A percentile compares a stretch with the other conserved stretches of the same genome.
These are phyloP conservation scores for Elanus axillaris DNA, from an alignment of 2,113 vertebrate species.

Conservation along the genomic window DNA sequence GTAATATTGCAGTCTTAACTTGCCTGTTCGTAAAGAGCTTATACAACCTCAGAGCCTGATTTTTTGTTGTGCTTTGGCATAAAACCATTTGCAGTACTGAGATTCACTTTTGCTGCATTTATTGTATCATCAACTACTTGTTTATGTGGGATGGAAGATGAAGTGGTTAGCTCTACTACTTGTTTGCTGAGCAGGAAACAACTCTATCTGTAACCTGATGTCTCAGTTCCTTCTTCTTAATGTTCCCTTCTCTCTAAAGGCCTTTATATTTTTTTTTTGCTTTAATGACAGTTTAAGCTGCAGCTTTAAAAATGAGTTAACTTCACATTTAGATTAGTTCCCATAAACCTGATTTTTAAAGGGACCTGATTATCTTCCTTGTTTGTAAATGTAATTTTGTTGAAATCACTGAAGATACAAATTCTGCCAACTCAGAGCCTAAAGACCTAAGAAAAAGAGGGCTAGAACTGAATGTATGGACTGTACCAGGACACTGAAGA, in stretches of 20 bases:
- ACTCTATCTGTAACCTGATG: not conserved
- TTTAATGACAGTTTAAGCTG: slow-evolving; percentile 42
- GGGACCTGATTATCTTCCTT: not conserved
- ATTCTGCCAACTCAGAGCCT: not conserved
- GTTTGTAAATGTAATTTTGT: slow-evolving; percentile 6
- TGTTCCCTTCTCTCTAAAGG: slow-evolving; percentile 7
- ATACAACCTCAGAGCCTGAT: not conserved
- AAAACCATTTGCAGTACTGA: slow-evolving; percentile 11
- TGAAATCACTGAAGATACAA: not conserved
- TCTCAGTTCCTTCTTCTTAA: slow-evolving; percentile 9
- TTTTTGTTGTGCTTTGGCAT: not conserved
- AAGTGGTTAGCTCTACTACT: not conserved
- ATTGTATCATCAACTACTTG: slow-evolving; percentile 17
- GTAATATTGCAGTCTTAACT: slow-evolving; percentile 1
- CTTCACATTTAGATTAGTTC: slow-evolving; percentile 38
- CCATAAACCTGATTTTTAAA: slow-evolving; percentile 52
- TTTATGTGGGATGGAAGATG: slow-evolving; percentile 26
- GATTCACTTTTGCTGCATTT: not conserved
- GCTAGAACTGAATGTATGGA: not conserved
- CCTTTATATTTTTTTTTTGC: slow-evolving; percentile 39
- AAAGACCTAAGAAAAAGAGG: not conserved
- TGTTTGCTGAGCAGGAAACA: slow-evolving; percentile 6
- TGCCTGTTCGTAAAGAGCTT: not conserved
- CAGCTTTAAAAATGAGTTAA: slow-evolving; percentile 59
- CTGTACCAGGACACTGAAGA: not conserved